Conservation (phyloP, 2,888 invertebrate species). For the Chymomyza fuscimana region DNA sequence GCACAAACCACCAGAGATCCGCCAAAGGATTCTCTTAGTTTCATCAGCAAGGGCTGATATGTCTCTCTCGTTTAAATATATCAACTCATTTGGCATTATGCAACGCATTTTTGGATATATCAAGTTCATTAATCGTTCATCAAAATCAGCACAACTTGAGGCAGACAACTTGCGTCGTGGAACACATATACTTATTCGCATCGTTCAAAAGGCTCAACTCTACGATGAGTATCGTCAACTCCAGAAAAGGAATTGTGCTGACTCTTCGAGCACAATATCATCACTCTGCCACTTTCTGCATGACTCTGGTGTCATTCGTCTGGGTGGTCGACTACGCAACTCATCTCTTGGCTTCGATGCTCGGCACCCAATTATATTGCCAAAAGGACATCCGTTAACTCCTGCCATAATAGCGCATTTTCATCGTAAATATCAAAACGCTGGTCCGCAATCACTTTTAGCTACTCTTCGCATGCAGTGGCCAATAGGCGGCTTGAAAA, state of each 20-base stretch:
- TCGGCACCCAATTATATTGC: constrained; percentile 24
- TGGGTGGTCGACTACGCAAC: constrained; percentile 9
- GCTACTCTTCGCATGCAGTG: constrained; percentile 12
- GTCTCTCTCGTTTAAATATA: too few relatives aligned
- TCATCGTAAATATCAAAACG: constrained; percentile 15
- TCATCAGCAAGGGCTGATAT: too few relatives aligned
- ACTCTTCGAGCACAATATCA: background rate
- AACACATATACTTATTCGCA: background rate
- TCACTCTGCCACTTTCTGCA: constrained; percentile 4
- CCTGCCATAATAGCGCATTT: constrained; percentile 25
- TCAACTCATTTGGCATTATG: too few relatives aligned
- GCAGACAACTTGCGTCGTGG: background rate
- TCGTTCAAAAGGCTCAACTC: background rate
- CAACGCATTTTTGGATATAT: too few relatives aligned
- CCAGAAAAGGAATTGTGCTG: background rate
- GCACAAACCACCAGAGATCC: background rate
- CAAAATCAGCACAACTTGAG: too few relatives aligned
- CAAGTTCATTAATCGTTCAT: constrained; percentile 8
- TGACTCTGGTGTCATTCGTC: constrained; percentile 11
- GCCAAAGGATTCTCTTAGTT: background rate
- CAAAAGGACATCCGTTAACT: constrained; percentile 17
- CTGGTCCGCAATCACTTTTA: constrained; percentile 12
- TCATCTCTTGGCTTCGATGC: constrained; percentile 1
- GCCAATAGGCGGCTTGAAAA: constrained; percentile 21
- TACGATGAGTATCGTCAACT: too few relatives aligned